Base-by-base conservation (phyloP, 2,888 invertebrate genomes). In the Dilophus febrilis region DNA sequence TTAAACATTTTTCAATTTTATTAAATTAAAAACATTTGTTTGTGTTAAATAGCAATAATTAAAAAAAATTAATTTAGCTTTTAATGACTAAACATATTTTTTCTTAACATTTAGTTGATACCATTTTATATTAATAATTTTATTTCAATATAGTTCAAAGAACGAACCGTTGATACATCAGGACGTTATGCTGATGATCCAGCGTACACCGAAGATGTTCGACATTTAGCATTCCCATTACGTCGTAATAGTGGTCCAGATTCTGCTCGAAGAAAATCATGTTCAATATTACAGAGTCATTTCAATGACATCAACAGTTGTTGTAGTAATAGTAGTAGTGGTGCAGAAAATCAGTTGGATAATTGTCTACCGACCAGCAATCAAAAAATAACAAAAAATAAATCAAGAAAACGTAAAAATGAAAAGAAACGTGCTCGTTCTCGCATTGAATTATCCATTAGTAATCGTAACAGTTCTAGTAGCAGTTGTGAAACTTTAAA, bases 131-230 rank as follows among this genome's bases (percentile, higher is more conserved):
- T 22, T 8, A 22, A 22, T 22, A 6, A 22, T 34, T 12, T 12
- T 10, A 4, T 34, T 34, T 18, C 34, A n/a, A n/a, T n/a, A n/a
- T n/a, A 34, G 34, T 19, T 34, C 5, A 34, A 34, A 34, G 12
- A 16, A 34, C 12, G 22, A 6, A 22, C 12, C 11, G 7, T 3
- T n/a, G 18, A 18, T 11, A 12, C 34, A 12, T 11, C 34, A n/a
- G 34, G 19, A 12, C 34, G 39, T 2, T 34, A 39, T 27, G 28
- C 34, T 2, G 61, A 61, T 47, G 62, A 63, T 49, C 62, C 62
- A 10, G 62, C 62, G 29, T 63, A 61, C 42, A 63, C 62, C 1
- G 61, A 61, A 38, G 62, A 63, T 43, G 59, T 63, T 22, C 60
- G 62, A 33, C 62, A 63, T 45, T 47, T 63, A 45, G 62, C 62